Evolutionary conservation across 2,113 vertebrate species (phyloP).

Genomic region (Cyanoderma ruficeps): DNA sequence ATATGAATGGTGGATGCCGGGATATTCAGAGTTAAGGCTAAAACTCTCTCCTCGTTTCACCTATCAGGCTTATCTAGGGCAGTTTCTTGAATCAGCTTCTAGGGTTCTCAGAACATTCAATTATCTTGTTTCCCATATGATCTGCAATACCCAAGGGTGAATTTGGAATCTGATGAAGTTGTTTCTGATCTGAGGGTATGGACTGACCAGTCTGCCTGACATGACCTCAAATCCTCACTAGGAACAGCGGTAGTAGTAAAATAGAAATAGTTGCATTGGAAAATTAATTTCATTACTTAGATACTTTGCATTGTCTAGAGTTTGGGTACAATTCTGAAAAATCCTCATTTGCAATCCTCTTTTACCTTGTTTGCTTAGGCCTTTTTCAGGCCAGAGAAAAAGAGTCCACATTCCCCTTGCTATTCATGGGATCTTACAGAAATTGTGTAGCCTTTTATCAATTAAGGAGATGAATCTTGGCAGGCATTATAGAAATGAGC

Average conservation of each 20-base stretch:
- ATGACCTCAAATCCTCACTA: conserved; percentile 40
- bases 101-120: conserved; percentile 56
- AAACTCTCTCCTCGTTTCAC: background rate
- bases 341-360: background rate
- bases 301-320: background rate
- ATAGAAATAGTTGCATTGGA: conserved; percentile 1
- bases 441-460: background rate
- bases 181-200: conserved; percentile 58
- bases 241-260: background rate
- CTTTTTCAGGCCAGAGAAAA: background rate
- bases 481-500: background rate
- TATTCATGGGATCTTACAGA: background rate
- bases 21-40: conserved; percentile 49
- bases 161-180: conserved; percentile 58
- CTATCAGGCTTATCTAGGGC: conserved; percentile 55
- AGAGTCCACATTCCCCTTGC: background rate
- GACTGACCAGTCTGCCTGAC: conserved; percentile 53
- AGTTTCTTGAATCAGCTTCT: conserved; percentile 41
- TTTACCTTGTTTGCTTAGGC: background rate
- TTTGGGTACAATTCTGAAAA: background rate
- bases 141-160: conserved; percentile 42
- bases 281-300: conserved; percentile 40
- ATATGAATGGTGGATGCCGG: background rate
- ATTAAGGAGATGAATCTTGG: background rate
- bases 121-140: conserved; percentile 62